phyloP scores from a whole-genome alignment of 2,113 vertebrate species.

The Anolis carolinensis region DNA sequence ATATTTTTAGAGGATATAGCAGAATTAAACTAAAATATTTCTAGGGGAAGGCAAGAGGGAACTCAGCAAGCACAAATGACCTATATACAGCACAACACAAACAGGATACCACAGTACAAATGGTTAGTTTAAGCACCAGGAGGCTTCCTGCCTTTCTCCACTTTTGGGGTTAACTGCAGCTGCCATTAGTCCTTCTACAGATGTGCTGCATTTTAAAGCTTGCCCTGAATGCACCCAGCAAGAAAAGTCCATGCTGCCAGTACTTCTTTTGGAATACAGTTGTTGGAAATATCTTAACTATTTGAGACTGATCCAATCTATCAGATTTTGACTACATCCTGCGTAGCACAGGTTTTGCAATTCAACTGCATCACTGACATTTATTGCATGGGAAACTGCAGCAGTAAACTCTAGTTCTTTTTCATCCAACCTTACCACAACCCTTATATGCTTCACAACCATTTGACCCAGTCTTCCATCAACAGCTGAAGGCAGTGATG shows the following conservation, averaged over 20 bases:
- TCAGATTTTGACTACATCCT: neutral
- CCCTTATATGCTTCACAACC: neutral
- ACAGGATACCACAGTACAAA: constrained; percentile 5
- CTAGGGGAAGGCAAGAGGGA: neutral
- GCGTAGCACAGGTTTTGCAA: neutral
- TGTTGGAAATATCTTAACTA: neutral
- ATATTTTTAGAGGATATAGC: too few species aligned
- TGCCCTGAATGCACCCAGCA: neutral
- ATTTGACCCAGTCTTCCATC: neutral
- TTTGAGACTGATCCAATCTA: neutral
- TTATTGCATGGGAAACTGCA: neutral
- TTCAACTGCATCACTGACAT: neutral
- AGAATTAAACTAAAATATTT: neutral
- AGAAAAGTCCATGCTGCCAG: neutral
- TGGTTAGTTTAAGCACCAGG: neutral
- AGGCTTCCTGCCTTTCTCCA: neutral
- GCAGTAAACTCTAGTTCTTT: neutral
- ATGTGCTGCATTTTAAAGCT: neutral
- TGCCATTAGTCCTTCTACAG: neutral
- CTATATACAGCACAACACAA: neutral
- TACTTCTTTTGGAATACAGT: neutral
- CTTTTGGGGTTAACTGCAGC: neutral
- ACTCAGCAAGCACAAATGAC: neutral
- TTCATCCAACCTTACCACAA: neutral
- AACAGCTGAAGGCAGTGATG: neutral